Base-by-base conservation (phyloP, 2,797 vertebrate species). In the Danio albolineatus region DNA sequence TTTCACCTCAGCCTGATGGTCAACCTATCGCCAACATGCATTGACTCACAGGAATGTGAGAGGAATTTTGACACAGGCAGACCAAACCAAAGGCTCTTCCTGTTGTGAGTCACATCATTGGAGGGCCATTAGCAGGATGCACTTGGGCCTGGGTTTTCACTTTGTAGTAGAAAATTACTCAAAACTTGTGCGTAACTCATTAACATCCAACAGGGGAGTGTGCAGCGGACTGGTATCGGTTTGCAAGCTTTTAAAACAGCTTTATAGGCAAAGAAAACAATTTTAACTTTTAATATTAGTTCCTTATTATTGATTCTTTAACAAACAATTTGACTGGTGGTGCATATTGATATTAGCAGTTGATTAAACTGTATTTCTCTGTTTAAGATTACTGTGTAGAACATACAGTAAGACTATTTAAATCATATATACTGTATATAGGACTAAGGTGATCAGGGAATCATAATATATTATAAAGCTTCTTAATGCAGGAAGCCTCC, bases 151-250 rank as follows among this genome's bases (percentile, higher is more conserved):
- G 59, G 39, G 14, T 56, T 19, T 38, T 77, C 2, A 19, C 64
- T 67, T 77, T 67, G 75, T 59, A 38, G 75, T 77, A 53, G 62
- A 77, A 77, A 77, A 77, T 59, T 67, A 17, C 43, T 48, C 6
- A 13, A 67, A 59, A 36, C 62, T 17, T 67, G 21, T 67, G 43
- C 67, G 64, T 67, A 48, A 77, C 53, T 77, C 7, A 77, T 77
- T 77, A 59, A 67, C 53, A 77, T 57, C 39, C 14, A 44, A 46
- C 73, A 44, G 12, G 60, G 62, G 53, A 36, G 39, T 59, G 62
- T 67, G 21, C 39, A 67, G 7, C 38, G 19, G 41, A 59, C 43
- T 36, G 39, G 38, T 44, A 66, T 56, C 16, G n/a, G 44, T 51
- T 12, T 38, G n/a, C 9, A 19, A 61, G 14, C 28, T 7, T 43